A percentile compares a stretch with the other conserved stretches of the same genome.
Evolutionary conservation across 2,888 invertebrate species (phyloP).

Genomic region (Cyclophora albipunctata): DNA sequence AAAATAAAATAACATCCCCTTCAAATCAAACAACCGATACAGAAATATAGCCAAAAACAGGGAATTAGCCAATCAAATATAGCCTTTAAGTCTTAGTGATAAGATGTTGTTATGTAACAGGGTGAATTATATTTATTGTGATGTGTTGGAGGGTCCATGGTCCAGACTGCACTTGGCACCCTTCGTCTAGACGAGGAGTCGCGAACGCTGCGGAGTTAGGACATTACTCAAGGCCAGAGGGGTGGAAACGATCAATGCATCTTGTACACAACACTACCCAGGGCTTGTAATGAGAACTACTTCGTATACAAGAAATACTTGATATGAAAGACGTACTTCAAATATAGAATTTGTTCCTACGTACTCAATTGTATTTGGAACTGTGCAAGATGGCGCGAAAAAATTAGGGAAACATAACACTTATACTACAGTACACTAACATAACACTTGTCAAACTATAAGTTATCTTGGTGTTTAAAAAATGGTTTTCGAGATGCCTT

Average conservation of each 20-base stretch:
- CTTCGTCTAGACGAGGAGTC: constrained; percentile 66
- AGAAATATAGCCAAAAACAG: background rate
- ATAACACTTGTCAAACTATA: too few relatives aligned
- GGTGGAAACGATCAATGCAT: background rate
- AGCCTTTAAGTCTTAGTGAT: constrained; percentile 9
- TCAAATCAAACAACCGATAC: too few relatives aligned
- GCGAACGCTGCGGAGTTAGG: constrained; percentile 34
- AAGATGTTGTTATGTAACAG: constrained; percentile 9
- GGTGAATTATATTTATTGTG: too few relatives aligned
- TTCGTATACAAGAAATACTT: background rate
- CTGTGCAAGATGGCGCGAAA: too few relatives aligned
- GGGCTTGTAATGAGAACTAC: background rate
- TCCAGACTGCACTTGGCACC: constrained; percentile 71
- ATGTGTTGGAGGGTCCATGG: constrained; percentile 26
- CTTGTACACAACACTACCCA: background rate
- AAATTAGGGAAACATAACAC: too few relatives aligned
- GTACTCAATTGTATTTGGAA: too few relatives aligned
- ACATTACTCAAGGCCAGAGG: constrained; percentile 31
- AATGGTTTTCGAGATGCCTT: too few relatives aligned
- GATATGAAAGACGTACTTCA: background rate
- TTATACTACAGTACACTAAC: too few relatives aligned
- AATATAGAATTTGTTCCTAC: too few relatives aligned
- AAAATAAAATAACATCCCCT: too few relatives aligned
- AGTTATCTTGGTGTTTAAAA: too few relatives aligned
- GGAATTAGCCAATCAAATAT: constrained; percentile 12